Conservation (phyloP, 2,888 invertebrate genomes). For the Melipona bicolor region DNA sequence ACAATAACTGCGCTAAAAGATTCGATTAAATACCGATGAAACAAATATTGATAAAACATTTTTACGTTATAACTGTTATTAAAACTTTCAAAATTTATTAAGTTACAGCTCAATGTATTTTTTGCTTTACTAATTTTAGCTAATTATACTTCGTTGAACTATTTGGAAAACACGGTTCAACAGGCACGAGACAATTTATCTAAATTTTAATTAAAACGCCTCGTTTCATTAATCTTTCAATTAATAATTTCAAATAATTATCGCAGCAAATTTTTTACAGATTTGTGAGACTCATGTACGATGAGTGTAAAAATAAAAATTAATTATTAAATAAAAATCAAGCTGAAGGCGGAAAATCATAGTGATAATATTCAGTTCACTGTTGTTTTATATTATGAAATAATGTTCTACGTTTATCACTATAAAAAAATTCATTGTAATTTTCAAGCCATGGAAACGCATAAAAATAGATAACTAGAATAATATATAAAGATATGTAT, state of each 20-base stretch:
- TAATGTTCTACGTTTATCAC: not conserved
- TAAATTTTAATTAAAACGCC: not conserved
- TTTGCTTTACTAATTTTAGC: not conserved
- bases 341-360: not conserved
- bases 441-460: not conserved
- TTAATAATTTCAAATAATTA: not conserved
- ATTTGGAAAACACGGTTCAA: no score
- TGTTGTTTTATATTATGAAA: not conserved
- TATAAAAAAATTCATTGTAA: not conserved
- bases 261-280: not conserved
- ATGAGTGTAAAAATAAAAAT: not conserved
- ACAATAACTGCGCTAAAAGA: not conserved
- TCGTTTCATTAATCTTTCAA: not conserved
- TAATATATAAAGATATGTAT: not conserved
- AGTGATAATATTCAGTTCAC: not conserved
- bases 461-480: not conserved
- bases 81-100: not conserved
- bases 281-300: not conserved
- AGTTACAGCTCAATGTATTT: not conserved
- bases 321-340: not conserved
- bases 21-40: not conserved
- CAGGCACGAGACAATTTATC: not conserved
- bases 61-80: not conserved
- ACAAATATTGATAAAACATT: not conserved
- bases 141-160: not conserved